phyloP scores from a whole-genome alignment of 2,113 vertebrate genomes.

The Myotis davidii region DNA sequence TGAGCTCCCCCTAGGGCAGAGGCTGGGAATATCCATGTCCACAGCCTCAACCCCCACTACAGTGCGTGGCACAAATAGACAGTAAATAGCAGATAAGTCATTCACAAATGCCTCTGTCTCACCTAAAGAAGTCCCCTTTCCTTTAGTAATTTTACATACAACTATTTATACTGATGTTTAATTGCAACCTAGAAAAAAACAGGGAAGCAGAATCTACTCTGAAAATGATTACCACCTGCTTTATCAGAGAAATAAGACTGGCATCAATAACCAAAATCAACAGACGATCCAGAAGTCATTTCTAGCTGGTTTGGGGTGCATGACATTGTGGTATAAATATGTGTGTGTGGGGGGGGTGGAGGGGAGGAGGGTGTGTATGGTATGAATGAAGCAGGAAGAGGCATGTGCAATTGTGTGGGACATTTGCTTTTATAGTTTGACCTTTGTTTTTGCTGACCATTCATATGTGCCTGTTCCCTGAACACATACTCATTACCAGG shows the following conservation, averaged over 20 bases:
- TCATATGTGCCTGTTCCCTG: background rate
- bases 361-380: background rate
- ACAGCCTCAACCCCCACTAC: background rate
- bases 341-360: background rate
- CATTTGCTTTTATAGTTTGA: background rate
- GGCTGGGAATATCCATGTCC: background rate
- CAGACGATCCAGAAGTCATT: background rate
- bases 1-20: background rate
- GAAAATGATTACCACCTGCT: background rate
- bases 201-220: background rate
- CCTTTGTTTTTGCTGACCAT: background rate
- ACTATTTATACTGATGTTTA: background rate
- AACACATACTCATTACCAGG: background rate
- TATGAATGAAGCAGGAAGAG: too few species aligned
- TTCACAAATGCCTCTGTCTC: background rate
- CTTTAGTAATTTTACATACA: background rate
- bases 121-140: background rate
- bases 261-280: background rate
- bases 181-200: background rate
- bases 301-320: background rate
- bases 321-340: accelerated
- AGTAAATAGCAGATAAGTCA: background rate
- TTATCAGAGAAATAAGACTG: background rate
- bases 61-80: background rate
- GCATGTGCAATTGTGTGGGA: background rate